Evolutionary conservation across 2,888 invertebrate genomes (phyloP).

Genomic region (Apotomis capreana): DNA sequence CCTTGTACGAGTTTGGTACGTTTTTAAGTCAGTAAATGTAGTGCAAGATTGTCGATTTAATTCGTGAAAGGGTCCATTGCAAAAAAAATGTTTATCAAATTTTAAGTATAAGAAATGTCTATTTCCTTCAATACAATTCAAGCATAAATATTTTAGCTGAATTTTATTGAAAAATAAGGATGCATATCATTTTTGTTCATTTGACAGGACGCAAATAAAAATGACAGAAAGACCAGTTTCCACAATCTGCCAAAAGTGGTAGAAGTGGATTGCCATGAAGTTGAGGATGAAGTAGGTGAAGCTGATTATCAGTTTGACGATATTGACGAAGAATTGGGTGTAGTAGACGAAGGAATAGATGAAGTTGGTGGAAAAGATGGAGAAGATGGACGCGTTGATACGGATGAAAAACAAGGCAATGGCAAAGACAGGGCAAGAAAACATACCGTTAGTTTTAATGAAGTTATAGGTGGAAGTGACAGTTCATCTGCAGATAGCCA

Average conservation of each 20-base stretch:
- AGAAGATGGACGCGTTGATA: not conserved
- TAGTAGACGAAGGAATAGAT: not conserved
- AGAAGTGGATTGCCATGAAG: constrained; percentile 4
- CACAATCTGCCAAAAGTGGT: constrained; percentile 14
- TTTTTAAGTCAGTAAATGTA: too few relatives aligned
- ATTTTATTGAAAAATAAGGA: too few relatives aligned
- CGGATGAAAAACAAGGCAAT: not conserved
- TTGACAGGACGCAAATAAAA: constrained; percentile 34
- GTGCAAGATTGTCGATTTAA: too few relatives aligned
- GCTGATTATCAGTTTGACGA: constrained; percentile 22
- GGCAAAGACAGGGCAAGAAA: too few relatives aligned
- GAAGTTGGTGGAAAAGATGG: not conserved
- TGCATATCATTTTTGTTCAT: not conserved
- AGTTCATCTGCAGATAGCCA: not conserved
- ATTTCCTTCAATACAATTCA: too few relatives aligned
- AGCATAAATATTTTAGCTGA: too few relatives aligned
- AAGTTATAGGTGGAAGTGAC: not conserved
- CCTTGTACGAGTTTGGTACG: too few relatives aligned
- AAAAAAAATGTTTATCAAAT: too few relatives aligned
- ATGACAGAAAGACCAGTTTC: constrained; percentile 37
- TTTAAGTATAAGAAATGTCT: too few relatives aligned
- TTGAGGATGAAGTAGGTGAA: constrained; percentile 9
- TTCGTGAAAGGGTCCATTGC: too few relatives aligned
- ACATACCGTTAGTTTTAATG: too few relatives aligned
- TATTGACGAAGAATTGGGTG: constrained; percentile 3